These are phyloP conservation scores for Mus minutoides DNA, from an alignment of 2,797 vertebrate species.

Conservation along the genomic window DNA sequence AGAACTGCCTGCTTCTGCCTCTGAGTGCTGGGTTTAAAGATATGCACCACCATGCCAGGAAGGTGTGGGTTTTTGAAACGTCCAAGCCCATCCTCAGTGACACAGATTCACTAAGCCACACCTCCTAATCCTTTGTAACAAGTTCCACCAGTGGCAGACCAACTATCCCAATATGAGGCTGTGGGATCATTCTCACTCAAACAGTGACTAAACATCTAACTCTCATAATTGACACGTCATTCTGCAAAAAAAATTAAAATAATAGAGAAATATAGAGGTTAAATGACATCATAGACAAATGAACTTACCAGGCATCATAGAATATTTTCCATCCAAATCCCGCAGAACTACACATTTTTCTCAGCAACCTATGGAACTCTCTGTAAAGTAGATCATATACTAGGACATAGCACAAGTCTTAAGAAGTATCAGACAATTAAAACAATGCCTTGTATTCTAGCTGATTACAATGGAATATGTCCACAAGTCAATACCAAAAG, in stretches of 20 bases:
- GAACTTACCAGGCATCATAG: neutral
- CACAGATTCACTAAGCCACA: neutral
- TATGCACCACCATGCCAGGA: neutral
- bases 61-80: neutral
- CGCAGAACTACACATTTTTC: neutral
- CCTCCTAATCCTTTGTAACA: neutral
- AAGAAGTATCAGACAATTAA: neutral
- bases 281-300: neutral
- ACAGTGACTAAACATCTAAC: neutral
- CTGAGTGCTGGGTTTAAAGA: neutral
- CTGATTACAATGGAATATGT: neutral
- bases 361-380: neutral
- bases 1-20: neutral
- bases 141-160: neutral
- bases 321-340: neutral
- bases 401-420: neutral
- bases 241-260: neutral
- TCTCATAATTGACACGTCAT: neutral
- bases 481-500: neutral
- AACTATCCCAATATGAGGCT: neutral
- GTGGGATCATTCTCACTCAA: neutral
- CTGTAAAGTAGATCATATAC: neutral
- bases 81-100: neutral
- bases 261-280: neutral
- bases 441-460: neutral